Conservation (phyloP, 1,140 invertebrate genomes). For the Hyphantria cunea region DNA sequence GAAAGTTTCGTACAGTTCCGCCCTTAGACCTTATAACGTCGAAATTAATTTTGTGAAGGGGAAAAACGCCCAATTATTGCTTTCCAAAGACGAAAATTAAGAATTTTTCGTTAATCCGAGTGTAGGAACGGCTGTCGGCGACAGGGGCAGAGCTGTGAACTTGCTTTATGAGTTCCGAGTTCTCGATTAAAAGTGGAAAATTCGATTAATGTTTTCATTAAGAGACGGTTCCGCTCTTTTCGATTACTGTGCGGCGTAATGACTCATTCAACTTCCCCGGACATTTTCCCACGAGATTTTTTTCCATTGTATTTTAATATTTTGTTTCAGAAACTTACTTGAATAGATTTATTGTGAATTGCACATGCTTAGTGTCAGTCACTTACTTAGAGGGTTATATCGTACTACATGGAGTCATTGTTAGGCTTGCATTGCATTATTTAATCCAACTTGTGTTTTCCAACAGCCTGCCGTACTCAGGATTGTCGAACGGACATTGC, state of each 20-base stretch:
- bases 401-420: too few relatives aligned
- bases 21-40: slow-evolving; percentile 44
- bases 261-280: slow-evolving; percentile 33
- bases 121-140: slow-evolving; percentile 47
- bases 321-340: too few relatives aligned
- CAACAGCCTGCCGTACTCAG: background rate
- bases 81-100: slow-evolving; percentile 54
- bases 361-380: too few relatives aligned
- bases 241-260: slow-evolving; percentile 32
- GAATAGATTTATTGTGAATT: too few relatives aligned
- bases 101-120: slow-evolving; percentile 50
- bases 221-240: slow-evolving; percentile 24
- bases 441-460: background rate
- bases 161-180: slow-evolving; percentile 64
- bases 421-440: background rate
- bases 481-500: background rate
- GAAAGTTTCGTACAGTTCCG: slow-evolving; percentile 51
- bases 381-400: too few relatives aligned
- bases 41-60: slow-evolving; percentile 56
- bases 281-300: slow-evolving; percentile 18
- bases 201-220: slow-evolving; percentile 63
- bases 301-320: background rate
- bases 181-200: slow-evolving; percentile 52
- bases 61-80: slow-evolving; percentile 51
- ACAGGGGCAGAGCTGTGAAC: slow-evolving; percentile 39